A percentile compares a stretch with the other conserved stretches of the same genome.
phyloP scores from a whole-genome alignment of 35 echinoderm and acorn worm species.

The Lytechinus variegatus region DNA sequence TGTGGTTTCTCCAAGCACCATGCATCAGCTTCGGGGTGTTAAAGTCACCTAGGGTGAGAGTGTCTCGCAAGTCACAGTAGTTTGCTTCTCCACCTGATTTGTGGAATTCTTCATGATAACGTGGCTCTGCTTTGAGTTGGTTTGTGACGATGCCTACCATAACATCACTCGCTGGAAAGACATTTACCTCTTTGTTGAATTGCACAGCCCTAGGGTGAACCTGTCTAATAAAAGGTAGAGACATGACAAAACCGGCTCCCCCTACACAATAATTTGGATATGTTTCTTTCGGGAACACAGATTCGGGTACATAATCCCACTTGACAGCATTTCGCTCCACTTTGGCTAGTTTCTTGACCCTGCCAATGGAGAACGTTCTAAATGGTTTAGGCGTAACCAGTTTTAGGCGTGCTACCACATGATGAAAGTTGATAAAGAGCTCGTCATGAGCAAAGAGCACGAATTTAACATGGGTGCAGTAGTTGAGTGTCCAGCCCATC shows the following conservation, averaged over 20 bases:
- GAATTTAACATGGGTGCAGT: constrained; percentile 70
- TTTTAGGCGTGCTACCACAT: constrained; percentile 66
- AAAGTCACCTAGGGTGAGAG: constrained; percentile 76
- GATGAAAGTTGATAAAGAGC: constrained; percentile 69
- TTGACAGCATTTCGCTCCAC: constrained; percentile 53
- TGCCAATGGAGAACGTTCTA: constrained; percentile 60
- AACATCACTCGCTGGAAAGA: constrained; percentile 75
- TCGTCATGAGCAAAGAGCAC: constrained; percentile 72
- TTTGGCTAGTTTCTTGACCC: constrained; percentile 70
- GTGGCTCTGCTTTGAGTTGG: constrained; percentile 54
- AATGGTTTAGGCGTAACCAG: constrained; percentile 57
- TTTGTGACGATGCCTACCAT: constrained; percentile 65
- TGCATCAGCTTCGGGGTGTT: constrained; percentile 45
- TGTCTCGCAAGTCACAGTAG: constrained; percentile 77
- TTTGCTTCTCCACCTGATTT: constrained; percentile 79
- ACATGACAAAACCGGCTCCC: constrained; percentile 79
- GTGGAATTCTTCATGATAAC: constrained; percentile 76
- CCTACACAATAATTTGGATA: constrained; percentile 87
- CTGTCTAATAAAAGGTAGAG: constrained; percentile 60
- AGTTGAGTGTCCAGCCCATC: constrained; percentile 66
- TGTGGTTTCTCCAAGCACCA: constrained; percentile 72
- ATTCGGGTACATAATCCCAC: constrained; percentile 66
- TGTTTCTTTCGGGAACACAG: constrained; percentile 55
- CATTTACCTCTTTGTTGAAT: constrained; percentile 50
- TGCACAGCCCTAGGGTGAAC: constrained; percentile 38